Conservation (phyloP, 2,888 invertebrate genomes). For the Phyto melanocephala region DNA sequence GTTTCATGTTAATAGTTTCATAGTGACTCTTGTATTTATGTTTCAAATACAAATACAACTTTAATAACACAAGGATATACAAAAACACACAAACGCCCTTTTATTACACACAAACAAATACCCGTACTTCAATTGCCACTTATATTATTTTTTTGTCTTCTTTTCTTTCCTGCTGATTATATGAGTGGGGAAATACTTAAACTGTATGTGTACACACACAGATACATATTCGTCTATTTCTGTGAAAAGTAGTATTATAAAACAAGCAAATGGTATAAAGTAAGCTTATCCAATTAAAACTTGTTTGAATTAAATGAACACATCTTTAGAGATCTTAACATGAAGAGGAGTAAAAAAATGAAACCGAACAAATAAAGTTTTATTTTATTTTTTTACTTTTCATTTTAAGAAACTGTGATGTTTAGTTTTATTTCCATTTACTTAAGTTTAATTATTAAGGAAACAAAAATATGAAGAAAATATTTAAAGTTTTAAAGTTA, state of each 20-base stretch:
- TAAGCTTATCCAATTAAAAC: conserved; percentile 64
- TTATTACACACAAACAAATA: neutral
- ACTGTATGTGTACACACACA: neutral
- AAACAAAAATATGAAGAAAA: conserved; percentile 1
- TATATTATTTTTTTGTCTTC: conserved; percentile 22
- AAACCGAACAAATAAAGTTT: conserved; percentile 3
- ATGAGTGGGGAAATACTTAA: neutral
- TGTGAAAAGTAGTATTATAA: neutral
- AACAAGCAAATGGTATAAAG: conserved; percentile 24
- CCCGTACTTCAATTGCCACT: conserved; percentile 13
- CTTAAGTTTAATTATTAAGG: conserved; percentile 22
- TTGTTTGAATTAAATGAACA: conserved; percentile 57
- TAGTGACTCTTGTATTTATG: conserved; percentile 47
- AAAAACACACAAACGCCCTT: neutral
- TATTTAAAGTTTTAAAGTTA: neutral
- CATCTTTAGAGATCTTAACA: conserved; percentile 46
- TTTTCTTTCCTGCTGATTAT: neutral
- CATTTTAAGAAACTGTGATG: neutral
- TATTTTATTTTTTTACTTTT: neutral
- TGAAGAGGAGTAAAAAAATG: neutral
- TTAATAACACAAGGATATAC: too few relatives aligned
- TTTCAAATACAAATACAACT: conserved; percentile 40
- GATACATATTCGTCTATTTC: conserved; percentile 18
- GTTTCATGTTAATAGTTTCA: conserved; percentile 48
- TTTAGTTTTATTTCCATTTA: neutral